These are phyloP conservation scores for Stenolophus ochropezus DNA, from an alignment of 2,888 invertebrate species.

Conservation along the genomic window DNA sequence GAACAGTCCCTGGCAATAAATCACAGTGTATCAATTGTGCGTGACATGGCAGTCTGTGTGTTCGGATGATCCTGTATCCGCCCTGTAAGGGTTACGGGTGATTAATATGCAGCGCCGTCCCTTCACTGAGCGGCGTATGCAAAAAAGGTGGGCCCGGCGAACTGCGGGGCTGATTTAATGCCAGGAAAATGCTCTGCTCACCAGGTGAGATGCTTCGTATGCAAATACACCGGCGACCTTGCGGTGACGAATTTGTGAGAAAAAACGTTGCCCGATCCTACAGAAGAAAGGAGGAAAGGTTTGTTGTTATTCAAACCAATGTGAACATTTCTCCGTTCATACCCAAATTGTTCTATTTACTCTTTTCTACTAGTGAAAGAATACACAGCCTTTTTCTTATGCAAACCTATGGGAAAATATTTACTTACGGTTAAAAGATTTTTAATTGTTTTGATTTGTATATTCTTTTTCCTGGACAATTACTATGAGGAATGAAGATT, in stretches of 20 bases:
- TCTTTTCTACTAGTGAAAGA: no score
- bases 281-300: not conserved
- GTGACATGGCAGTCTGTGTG: conserved; percentile 12
- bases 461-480: no score
- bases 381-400: no score
- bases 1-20: not conserved
- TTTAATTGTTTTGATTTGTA: no score
- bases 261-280: not conserved
- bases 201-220: conserved; percentile 40
- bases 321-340: no score
- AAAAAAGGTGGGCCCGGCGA: conserved; percentile 23
- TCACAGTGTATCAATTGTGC: conserved; percentile 12
- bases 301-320: not conserved
- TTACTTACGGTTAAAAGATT: no score
- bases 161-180: conserved; percentile 26
- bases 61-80: conserved; percentile 43
- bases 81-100: conserved; percentile 30
- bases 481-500: no score
- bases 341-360: no score
- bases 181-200: conserved; percentile 17
- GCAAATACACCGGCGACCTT: not conserved
- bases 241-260: not conserved
- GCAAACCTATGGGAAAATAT: no score
- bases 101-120: conserved; percentile 29
- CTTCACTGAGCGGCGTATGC: conserved; percentile 30